A percentile compares a stretch with the other conserved stretches of the same genome.
Evolutionary conservation across 2,888 invertebrate species (phyloP).

Genomic region (Napeogenes inachia): DNA sequence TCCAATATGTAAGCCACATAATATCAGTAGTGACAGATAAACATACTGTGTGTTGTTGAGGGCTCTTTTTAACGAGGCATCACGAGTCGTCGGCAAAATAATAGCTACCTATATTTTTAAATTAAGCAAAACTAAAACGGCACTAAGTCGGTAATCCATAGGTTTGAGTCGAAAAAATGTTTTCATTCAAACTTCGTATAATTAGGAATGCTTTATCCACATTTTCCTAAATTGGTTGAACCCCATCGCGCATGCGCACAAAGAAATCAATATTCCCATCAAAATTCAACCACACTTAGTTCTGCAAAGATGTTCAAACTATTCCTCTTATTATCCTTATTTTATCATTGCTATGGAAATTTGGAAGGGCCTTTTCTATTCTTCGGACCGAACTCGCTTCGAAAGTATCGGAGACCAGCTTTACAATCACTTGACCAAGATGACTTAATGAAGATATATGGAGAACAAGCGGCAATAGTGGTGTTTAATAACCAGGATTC

Average conservation of each 20-base stretch:
- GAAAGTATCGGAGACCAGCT: slow-evolving; percentile 68
- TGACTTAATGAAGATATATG: slow-evolving; percentile 76
- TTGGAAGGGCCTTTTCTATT: slow-evolving; percentile 79
- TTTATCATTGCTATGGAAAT: slow-evolving; percentile 46
- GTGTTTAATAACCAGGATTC: slow-evolving; percentile 79
- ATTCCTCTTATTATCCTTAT: slow-evolving; percentile 23
- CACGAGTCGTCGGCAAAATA: too few relatives aligned
- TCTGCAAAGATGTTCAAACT: slow-evolving; percentile 23
- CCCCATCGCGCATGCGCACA: slow-evolving; percentile 30
- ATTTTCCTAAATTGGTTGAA: background rate
- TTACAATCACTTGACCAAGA: slow-evolving; percentile 73
- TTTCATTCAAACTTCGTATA: too few relatives aligned
- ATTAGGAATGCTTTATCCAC: too few relatives aligned
- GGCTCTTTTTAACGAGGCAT: too few relatives aligned
- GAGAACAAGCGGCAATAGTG: slow-evolving; percentile 76
- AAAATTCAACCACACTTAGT: background rate
- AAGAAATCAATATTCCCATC: slow-evolving; percentile 25
- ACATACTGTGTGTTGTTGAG: too few relatives aligned
- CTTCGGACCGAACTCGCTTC: slow-evolving; percentile 75
- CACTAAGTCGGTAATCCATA: too few relatives aligned
- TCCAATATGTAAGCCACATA: too few relatives aligned
- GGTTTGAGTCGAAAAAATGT: too few relatives aligned
- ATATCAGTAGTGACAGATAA: too few relatives aligned
- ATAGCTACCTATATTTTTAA: too few relatives aligned
- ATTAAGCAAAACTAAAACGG: too few relatives aligned